Conservation (phyloP, 2,797 vertebrate species). For the Sebastes paucispinis region DNA sequence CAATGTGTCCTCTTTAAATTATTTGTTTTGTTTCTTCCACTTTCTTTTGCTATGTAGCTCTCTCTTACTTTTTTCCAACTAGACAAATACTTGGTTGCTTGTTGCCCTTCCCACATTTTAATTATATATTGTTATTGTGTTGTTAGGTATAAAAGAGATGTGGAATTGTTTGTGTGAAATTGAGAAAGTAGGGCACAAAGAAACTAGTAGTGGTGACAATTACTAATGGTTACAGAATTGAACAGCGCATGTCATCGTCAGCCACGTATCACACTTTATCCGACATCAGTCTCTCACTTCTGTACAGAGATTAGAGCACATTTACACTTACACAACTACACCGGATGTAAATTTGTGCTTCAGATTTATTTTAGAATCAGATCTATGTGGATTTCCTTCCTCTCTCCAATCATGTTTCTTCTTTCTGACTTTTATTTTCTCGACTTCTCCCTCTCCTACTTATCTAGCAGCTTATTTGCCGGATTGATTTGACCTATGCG, state of each 20-base stretch:
- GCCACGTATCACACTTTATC: not conserved
- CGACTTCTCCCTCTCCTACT: not conserved
- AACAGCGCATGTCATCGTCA: not conserved
- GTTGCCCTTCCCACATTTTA: not conserved
- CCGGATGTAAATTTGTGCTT: not conserved
- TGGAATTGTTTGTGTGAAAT: not conserved
- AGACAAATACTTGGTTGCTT: not conserved
- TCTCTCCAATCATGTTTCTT: constrained; percentile 9
- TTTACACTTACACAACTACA: not conserved
- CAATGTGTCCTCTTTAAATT: not conserved
- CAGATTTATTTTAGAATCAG: not conserved
- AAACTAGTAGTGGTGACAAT: not conserved
- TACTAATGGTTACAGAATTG: not conserved
- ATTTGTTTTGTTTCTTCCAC: not conserved
- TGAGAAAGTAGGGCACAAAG: not conserved
- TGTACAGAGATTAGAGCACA: not conserved
- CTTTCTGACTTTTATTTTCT: constrained; percentile 2
- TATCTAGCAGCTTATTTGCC: constrained; percentile 28
- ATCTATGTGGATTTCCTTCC: constrained; percentile 4
- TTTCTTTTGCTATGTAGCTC: not conserved
- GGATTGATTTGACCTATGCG: not conserved
- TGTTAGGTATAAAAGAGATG: not conserved
- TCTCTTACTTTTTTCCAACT: not conserved
- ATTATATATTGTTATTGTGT: not conserved
- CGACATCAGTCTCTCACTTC: not conserved